phyloP scores from a whole-genome alignment of 2,888 invertebrate genomes.

The Apamea anceps region DNA sequence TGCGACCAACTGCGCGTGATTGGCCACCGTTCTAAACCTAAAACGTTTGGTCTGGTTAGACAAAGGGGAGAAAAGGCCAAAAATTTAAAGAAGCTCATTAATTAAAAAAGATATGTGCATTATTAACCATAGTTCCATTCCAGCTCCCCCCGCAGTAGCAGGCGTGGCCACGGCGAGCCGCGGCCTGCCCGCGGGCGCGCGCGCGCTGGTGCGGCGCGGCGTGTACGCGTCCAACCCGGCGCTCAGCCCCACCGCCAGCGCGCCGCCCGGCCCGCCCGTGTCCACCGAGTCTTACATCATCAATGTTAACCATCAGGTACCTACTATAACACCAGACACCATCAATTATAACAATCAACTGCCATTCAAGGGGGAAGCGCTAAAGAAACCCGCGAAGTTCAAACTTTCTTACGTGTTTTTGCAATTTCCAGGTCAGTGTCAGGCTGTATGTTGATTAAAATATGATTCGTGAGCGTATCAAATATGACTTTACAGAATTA shows the following conservation, averaged over 20 bases:
- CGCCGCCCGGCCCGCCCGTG: slow-evolving; percentile 66
- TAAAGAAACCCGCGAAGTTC: too few relatives aligned
- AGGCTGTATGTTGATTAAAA: too few relatives aligned
- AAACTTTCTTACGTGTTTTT: too few relatives aligned
- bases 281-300: slow-evolving; percentile 71
- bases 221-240: slow-evolving; percentile 88
- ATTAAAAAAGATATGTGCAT: too few relatives aligned
- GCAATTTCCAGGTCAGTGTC: too few relatives aligned
- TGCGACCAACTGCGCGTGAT: background rate
- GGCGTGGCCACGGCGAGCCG: slow-evolving; percentile 55
- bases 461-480: too few relatives aligned
- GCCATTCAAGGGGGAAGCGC: too few relatives aligned
- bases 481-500: too few relatives aligned
- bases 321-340: background rate
- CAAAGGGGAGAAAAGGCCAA: background rate
- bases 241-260: slow-evolving; percentile 65
- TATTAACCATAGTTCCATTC: background rate
- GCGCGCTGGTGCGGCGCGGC: slow-evolving; percentile 78
- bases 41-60: background rate
- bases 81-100: background rate
- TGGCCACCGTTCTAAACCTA: background rate
- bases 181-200: slow-evolving; percentile 60
- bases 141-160: slow-evolving; percentile 12
- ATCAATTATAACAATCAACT: background rate
- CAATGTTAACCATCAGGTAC: slow-evolving; percentile 68